A percentile compares a stretch with the other conserved stretches of the same genome.
Evolutionary conservation across 2,113 vertebrate genomes (phyloP).

Genomic region (Heliornis fulica): DNA sequence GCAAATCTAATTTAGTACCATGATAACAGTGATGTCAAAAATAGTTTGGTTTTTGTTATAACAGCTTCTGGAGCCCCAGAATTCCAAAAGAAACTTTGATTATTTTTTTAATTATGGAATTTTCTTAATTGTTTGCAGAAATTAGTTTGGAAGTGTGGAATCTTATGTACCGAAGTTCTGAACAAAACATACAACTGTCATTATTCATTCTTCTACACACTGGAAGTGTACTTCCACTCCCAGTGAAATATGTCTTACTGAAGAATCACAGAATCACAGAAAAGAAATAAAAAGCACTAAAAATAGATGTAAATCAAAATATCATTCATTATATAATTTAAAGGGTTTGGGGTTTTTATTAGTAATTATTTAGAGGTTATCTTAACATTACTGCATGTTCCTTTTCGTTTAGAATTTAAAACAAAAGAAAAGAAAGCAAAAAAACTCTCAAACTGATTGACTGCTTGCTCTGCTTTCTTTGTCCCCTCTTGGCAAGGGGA

Average conservation of each 20-base stretch:
- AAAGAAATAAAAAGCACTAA: background rate
- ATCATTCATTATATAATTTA: background rate
- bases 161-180: background rate
- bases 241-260: rapidly evolving
- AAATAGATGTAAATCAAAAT: background rate
- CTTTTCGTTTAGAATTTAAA: background rate
- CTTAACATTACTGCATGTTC: background rate
- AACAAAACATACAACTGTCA: background rate
- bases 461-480: background rate
- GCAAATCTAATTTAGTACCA: rapidly evolving
- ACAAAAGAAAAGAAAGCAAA: background rate
- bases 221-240: rapidly evolving
- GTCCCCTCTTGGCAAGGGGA: background rate
- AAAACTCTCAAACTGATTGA: background rate
- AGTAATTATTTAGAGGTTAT: background rate
- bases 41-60: background rate
- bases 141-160: background rate
- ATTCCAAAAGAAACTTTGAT: background rate
- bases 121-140: background rate
- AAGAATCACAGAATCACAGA: background rate
- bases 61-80: background rate
- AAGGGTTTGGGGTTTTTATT: background rate
- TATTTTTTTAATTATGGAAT: background rate
- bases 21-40: rapidly evolving
- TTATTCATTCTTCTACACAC: background rate